Percentiles rank a stretch among this genome's conserved stretches.
Conservation (phyloP, 2,797 vertebrate genomes). For the Anguilla pacifica region DNA sequence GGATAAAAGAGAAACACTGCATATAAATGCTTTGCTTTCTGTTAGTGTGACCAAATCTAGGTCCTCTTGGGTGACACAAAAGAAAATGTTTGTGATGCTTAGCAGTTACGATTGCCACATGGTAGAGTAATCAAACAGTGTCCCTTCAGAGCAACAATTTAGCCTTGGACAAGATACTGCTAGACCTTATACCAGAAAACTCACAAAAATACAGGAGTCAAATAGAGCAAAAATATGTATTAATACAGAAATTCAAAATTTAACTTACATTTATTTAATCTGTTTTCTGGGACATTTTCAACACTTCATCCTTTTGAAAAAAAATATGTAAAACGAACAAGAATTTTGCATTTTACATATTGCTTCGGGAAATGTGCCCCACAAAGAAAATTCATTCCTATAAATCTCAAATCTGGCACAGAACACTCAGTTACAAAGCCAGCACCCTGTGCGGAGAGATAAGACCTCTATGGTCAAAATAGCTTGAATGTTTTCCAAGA, state of each 20-base stretch:
- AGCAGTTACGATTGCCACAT: background rate
- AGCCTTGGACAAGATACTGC: background rate
- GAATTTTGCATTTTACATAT: background rate
- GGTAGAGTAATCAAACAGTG: background rate
- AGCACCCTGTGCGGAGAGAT: background rate
- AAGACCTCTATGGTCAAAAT: slow-evolving; percentile 15
- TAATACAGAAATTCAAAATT: background rate
- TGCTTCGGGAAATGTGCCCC: background rate
- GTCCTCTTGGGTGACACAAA: background rate
- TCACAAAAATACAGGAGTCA: background rate
- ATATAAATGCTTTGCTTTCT: background rate
- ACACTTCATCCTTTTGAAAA: background rate
- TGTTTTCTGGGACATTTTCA: background rate
- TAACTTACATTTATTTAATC: background rate
- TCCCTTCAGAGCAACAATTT: background rate
- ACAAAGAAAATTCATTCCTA: background rate
- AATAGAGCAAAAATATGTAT: background rate
- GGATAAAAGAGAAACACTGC: too few relatives aligned
- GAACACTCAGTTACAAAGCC: background rate
- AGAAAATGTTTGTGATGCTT: background rate
- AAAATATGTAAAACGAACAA: background rate
- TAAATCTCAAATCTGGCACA: slow-evolving; percentile 14
- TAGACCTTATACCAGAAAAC: background rate
- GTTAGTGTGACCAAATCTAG: background rate
- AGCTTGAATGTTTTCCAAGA: slow-evolving; percentile 11